These are phyloP conservation scores for Liposcelis brunnea DNA, from an alignment of 2,888 invertebrate species.

Conservation along the genomic window DNA sequence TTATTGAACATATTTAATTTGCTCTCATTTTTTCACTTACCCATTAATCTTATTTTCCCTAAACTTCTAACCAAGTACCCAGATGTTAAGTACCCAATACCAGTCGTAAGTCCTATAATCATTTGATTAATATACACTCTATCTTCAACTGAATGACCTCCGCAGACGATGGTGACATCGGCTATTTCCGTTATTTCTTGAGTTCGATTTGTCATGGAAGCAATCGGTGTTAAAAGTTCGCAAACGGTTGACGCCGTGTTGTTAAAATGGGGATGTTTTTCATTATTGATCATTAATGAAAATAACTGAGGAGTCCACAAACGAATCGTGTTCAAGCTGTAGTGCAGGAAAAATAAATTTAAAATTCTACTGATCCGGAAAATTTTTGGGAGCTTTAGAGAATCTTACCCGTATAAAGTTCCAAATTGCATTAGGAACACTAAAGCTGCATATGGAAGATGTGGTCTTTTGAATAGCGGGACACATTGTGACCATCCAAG, in stretches of 20 bases:
- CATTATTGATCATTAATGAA: slow-evolving; percentile 26
- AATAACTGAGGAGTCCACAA: slow-evolving; percentile 79
- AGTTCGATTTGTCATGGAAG: too few species aligned
- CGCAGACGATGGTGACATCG: background rate
- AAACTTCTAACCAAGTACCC: slow-evolving; percentile 11
- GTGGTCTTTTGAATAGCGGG: slow-evolving; percentile 39
- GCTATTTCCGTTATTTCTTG: background rate
- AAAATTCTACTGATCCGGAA: too few species aligned
- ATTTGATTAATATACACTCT: slow-evolving; percentile 1
- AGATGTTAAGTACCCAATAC: slow-evolving; percentile 6
- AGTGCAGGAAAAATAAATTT: too few species aligned
- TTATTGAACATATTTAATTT: too few species aligned
- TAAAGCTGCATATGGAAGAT: slow-evolving; percentile 39
- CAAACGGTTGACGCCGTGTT: slow-evolving; percentile 10
- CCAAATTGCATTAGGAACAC: slow-evolving; percentile 47
- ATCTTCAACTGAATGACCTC: background rate
- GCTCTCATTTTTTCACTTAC: too few species aligned
- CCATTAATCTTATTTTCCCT: slow-evolving; percentile 10
- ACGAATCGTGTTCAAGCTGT: slow-evolving; percentile 59
- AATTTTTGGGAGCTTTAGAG: too few species aligned
- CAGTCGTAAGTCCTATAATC: slow-evolving; percentile 5
- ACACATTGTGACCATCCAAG: background rate
- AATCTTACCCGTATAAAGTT: slow-evolving; percentile 42
- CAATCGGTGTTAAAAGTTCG: background rate
- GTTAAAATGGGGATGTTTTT: slow-evolving; percentile 7